Percentiles rank a stretch among this genome's conserved stretches.
These are phyloP conservation scores for Cottoperca gobio DNA, from an alignment of 2,797 vertebrate species.

Conservation along the genomic window DNA sequence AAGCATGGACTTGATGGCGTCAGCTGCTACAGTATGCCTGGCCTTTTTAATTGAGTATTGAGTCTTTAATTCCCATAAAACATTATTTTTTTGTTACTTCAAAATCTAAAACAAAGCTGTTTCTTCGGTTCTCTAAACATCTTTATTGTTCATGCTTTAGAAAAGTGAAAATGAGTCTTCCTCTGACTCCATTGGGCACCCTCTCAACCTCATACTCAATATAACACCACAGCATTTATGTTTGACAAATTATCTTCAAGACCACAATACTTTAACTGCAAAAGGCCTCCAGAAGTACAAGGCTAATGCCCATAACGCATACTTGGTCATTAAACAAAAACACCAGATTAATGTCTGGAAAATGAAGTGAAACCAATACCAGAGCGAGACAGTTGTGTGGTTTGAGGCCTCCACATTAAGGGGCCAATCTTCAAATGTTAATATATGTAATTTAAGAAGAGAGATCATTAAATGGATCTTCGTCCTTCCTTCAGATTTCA, in stretches of 20 bases:
- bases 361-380: neutral
- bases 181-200: neutral
- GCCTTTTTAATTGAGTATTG: neutral
- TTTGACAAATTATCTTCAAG: neutral
- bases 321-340: neutral
- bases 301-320: neutral
- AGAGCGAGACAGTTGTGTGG: too few relatives aligned
- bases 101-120: neutral
- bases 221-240: neutral
- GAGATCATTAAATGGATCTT: neutral
- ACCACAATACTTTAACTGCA: neutral
- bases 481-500: neutral
- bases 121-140: neutral
- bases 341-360: neutral
- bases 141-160: neutral
- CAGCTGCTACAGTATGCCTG: neutral
- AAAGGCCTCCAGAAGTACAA: neutral
- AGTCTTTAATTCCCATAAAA: neutral
- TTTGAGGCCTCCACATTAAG: neutral
- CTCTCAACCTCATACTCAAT: neutral
- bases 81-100: fast-evolving
- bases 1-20: neutral
- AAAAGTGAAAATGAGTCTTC: neutral
- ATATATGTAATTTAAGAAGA: neutral
- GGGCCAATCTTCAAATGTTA: neutral